Conservation (phyloP, 2,888 invertebrate species). For the Cistogaster globosa region DNA sequence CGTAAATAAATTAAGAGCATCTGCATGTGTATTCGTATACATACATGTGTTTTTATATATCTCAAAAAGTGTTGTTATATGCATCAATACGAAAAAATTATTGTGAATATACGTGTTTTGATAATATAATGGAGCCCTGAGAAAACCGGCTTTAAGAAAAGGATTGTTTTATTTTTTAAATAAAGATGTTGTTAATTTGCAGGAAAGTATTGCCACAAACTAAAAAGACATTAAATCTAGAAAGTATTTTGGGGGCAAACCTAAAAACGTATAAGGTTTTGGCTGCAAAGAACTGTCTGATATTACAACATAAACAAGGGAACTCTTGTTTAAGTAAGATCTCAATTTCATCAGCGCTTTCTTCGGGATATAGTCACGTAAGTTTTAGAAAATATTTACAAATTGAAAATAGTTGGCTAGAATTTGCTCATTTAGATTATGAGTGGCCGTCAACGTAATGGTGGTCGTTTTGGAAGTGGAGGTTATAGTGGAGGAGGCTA, state of each 20-base stretch:
- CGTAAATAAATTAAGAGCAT: no score
- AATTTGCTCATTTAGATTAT: conserved; percentile 73
- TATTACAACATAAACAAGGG: conserved; percentile 40
- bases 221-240: conserved; percentile 70
- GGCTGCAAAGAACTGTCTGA: conserved; percentile 34
- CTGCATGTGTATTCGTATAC: no score
- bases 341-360: conserved; percentile 33
- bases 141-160: conserved; percentile 48
- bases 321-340: conserved; percentile 24
- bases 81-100: not conserved
- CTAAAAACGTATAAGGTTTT: conserved; percentile 26
- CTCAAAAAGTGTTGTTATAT: not conserved
- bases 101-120: not conserved
- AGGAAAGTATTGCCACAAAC: conserved; percentile 75
- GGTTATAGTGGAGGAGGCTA: conserved; percentile 69
- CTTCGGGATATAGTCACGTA: conserved; percentile 75
- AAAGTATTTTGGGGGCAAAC: conserved; percentile 46
- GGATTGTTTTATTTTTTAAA: conserved; percentile 23
- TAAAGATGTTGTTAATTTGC: conserved; percentile 78
- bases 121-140: conserved; percentile 28
- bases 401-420: not conserved
- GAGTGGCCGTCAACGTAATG: conserved; percentile 77
- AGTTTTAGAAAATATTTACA: conserved; percentile 71
- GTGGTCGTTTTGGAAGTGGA: conserved; percentile 66
- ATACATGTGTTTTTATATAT: no score